Percentiles rank a stretch among this genome's conserved stretches.
These are phyloP conservation scores for Rhineura floridana DNA, from an alignment of 2,113 vertebrate genomes.

Conservation along the genomic window DNA sequence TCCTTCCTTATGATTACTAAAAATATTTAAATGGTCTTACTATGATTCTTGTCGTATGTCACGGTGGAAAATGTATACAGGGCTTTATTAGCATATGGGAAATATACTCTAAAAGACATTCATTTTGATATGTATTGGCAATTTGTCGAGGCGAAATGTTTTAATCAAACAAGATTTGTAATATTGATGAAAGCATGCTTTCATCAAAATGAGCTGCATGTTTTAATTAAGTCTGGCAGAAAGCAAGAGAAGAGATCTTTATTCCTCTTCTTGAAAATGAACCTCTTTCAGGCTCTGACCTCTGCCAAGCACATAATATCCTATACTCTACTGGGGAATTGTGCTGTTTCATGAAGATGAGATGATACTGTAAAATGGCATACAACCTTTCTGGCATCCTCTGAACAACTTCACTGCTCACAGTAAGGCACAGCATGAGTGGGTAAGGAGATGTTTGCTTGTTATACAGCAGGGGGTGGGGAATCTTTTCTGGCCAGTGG, in stretches of 20 bases:
- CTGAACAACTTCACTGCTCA: neutral
- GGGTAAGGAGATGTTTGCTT: neutral
- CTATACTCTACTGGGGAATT: neutral
- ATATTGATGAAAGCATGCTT: neutral
- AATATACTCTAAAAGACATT: neutral
- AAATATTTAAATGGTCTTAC: no score
- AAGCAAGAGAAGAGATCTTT: neutral
- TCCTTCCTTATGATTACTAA: no score
- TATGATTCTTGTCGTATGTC: neutral
- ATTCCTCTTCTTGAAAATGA: neutral
- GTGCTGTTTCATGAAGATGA: neutral
- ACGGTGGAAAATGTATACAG: neutral
- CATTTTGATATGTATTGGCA: constrained; percentile 24
- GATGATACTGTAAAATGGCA: neutral
- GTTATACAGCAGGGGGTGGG: neutral
- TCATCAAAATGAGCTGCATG: neutral
- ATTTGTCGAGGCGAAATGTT: constrained; percentile 14
- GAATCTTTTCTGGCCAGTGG: no score
- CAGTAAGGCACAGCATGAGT: neutral
- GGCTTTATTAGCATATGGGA: neutral
- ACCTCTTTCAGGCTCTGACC: neutral
- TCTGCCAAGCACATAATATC: neutral
- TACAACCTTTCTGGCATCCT: neutral
- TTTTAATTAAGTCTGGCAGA: constrained; percentile 12
- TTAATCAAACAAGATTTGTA: constrained; percentile 13